Conservation (phyloP, 2,113 vertebrate genomes). For the Willisornis vidua region DNA sequence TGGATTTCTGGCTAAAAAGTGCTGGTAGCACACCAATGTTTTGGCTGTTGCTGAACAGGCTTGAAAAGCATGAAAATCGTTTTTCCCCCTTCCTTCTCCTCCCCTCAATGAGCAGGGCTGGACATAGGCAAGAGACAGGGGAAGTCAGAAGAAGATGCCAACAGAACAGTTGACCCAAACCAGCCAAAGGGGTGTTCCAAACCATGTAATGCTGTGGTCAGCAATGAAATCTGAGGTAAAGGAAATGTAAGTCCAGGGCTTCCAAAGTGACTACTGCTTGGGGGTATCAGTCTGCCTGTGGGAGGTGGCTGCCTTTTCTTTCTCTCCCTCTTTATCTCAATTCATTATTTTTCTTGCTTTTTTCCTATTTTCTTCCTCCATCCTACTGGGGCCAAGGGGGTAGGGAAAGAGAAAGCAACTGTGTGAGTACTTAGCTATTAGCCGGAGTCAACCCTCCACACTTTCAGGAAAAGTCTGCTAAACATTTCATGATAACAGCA, state of each 20-base stretch:
- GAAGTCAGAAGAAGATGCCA: neutral
- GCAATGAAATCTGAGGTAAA: neutral
- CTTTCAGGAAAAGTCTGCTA: neutral
- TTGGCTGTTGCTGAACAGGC: neutral
- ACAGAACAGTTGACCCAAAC: neutral
- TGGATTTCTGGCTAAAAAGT: neutral
- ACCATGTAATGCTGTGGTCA: neutral
- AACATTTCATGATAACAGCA: neutral
- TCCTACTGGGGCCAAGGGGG: neutral
- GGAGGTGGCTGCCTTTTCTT: no score
- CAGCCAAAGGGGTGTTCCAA: neutral
- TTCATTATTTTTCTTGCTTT: neutral
- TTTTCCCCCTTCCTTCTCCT: neutral
- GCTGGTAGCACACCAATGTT: neutral
- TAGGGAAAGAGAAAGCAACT: neutral
- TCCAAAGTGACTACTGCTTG: neutral
- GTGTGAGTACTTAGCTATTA: neutral
- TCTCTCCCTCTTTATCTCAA: neutral
- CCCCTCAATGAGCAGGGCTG: accelerated
- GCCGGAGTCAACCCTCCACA: neutral
- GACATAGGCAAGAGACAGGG: neutral
- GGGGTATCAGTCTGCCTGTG: neutral
- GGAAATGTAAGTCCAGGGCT: neutral
- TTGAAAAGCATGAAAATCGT: neutral
- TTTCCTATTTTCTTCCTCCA: neutral